Conservation (phyloP, 2,113 vertebrate species). For the Donacobius atricapilla region DNA sequence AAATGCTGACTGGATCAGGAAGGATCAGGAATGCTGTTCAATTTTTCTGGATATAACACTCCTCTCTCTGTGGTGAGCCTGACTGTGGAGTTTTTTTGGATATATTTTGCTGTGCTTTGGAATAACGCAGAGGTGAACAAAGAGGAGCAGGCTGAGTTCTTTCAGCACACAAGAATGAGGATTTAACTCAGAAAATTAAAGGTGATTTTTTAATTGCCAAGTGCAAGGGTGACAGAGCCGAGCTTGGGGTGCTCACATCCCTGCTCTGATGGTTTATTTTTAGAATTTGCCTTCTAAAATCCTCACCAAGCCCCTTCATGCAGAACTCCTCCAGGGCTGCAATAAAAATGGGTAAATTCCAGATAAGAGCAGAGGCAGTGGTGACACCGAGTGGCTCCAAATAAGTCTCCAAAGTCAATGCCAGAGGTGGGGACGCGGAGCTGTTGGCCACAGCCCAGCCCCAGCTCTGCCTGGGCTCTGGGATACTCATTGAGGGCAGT, state of each 20-base stretch:
- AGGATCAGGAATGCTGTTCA: background rate
- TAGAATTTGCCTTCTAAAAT: background rate
- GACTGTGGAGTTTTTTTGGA: background rate
- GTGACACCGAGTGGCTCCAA: background rate
- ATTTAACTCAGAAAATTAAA: background rate
- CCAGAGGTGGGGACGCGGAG: background rate
- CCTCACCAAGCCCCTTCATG: no score
- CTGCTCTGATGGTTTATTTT: background rate
- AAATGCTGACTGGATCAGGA: background rate
- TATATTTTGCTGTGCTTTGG: background rate
- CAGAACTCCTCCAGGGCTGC: background rate
- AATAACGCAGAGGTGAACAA: background rate
- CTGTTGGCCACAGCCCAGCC: background rate
- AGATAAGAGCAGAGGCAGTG: background rate
- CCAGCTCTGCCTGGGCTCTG: background rate
- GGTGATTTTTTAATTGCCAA: background rate
- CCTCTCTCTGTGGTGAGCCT: background rate
- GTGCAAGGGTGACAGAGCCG: background rate
- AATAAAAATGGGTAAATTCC: background rate
- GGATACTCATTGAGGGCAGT: background rate
- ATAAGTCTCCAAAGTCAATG: background rate
- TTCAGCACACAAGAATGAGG: background rate
- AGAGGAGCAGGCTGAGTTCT: background rate
- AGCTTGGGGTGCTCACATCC: background rate
- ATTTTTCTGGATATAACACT: background rate